A percentile compares a stretch with the other conserved stretches of the same genome.
Evolutionary conservation across 1,140 invertebrate genomes (phyloP).

Genomic region (Lucilia sericata): DNA sequence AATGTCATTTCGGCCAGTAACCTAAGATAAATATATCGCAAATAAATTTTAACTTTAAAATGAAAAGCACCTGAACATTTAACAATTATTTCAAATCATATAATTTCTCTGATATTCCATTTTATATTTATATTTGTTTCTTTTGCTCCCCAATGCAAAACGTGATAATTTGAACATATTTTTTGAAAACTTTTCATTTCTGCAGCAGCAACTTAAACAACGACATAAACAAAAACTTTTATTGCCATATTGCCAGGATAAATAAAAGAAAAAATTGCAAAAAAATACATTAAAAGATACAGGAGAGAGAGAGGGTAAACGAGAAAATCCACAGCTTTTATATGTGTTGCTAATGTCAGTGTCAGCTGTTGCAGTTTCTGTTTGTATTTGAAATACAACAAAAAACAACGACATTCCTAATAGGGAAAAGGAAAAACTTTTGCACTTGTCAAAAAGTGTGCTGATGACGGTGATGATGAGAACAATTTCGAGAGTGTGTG

Average conservation of each 20-base stretch:
- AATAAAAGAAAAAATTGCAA: background rate
- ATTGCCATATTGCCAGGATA: constrained; percentile 33
- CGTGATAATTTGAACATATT: constrained; percentile 31
- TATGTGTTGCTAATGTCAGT: constrained; percentile 29
- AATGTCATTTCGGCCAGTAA: background rate
- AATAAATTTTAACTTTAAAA: background rate
- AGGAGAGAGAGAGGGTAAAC: background rate
- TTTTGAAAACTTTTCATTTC: background rate
- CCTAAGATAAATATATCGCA: background rate
- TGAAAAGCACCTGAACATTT: background rate
- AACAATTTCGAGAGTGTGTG: background rate
- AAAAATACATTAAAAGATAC: background rate
- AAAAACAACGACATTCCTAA: background rate
- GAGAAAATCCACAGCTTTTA: background rate
- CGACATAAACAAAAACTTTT: constrained; percentile 18
- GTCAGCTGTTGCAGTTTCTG: constrained; percentile 34
- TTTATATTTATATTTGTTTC: background rate
- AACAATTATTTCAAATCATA: background rate
- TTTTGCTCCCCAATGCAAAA: background rate
- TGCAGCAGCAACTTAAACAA: background rate
- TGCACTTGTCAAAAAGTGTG: constrained; percentile 15
- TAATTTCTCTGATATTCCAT: background rate
- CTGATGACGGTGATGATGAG: constrained; percentile 29
- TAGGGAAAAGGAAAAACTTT: constrained; percentile 6
- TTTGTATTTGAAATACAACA: background rate